Percentiles rank a stretch among this genome's conserved stretches.
These are phyloP conservation scores for Furnarius figulus DNA, from an alignment of 2,113 vertebrate genomes.

Conservation along the genomic window DNA sequence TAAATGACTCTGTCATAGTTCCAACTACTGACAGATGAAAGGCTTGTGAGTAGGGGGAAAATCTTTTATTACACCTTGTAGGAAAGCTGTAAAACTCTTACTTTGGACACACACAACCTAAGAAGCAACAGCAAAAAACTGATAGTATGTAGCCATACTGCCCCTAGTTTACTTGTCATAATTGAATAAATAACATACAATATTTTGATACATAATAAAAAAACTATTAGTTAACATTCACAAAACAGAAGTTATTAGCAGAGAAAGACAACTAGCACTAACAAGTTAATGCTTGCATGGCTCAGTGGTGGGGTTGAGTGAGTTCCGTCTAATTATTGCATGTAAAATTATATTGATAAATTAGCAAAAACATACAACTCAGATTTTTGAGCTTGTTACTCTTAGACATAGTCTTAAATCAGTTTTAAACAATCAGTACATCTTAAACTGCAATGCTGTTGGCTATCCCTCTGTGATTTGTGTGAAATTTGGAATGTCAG, in stretches of 20 bases:
- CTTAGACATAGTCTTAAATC: neutral
- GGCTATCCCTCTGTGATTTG: neutral
- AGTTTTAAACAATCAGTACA: neutral
- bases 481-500: neutral
- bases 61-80: neutral
- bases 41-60: neutral
- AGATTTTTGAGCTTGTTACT: neutral
- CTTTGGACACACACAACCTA: neutral
- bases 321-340: neutral
- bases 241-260: neutral
- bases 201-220: neutral
- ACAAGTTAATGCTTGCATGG: neutral
- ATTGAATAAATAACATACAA: neutral
- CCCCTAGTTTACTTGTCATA: neutral
- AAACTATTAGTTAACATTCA: neutral
- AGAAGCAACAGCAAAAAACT: neutral
- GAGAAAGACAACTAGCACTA: neutral
- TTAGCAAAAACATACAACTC: neutral
- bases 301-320: fast-evolving
- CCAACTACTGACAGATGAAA: neutral
- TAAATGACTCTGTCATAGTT: neutral
- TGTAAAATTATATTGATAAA: neutral
- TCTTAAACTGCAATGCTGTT: neutral
- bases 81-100: neutral
- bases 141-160: neutral